Conservation (phyloP, 2,797 vertebrate genomes). For the Spondyliosoma cantharus region DNA sequence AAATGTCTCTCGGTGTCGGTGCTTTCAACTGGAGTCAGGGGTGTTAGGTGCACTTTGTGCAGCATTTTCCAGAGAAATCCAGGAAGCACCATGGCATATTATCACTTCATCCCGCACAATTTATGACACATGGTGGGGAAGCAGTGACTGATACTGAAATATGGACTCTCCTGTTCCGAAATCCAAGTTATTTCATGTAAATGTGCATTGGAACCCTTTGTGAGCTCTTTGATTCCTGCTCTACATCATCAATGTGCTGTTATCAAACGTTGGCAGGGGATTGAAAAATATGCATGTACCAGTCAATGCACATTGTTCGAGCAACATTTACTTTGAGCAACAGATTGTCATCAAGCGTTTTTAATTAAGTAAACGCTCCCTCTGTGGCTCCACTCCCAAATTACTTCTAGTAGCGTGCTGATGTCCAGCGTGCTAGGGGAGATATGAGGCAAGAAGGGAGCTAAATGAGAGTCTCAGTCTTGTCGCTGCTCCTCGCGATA, state of each 20-base stretch:
- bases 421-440: slow-evolving; percentile 59
- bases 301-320: slow-evolving; percentile 52
- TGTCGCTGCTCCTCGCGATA: slow-evolving; percentile 26
- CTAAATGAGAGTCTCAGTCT: slow-evolving; percentile 16
- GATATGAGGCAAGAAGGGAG: slow-evolving; percentile 40
- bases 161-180: slow-evolving; percentile 59
- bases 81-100: slow-evolving; percentile 48
- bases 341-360: slow-evolving; percentile 77
- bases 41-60: slow-evolving; percentile 61
- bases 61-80: slow-evolving; percentile 62
- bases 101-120: slow-evolving; percentile 60
- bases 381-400: slow-evolving; percentile 59
- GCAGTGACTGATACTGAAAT: slow-evolving; percentile 55
- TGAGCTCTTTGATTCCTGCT: slow-evolving; percentile 10
- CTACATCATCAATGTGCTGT: slow-evolving; percentile 35
- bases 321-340: slow-evolving; percentile 67
- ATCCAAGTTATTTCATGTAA: slow-evolving; percentile 36
- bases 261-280: slow-evolving; percentile 35
- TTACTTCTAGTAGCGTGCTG: slow-evolving; percentile 63
- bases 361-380: slow-evolving; percentile 76
- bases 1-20: slow-evolving; percentile 55
- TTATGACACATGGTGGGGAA: slow-evolving; percentile 55
- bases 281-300: slow-evolving; percentile 43
- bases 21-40: slow-evolving; percentile 70
- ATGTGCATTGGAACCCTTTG: slow-evolving; percentile 48